Conservation (phyloP, 2,888 invertebrate species). For the Leucoma salicis region DNA sequence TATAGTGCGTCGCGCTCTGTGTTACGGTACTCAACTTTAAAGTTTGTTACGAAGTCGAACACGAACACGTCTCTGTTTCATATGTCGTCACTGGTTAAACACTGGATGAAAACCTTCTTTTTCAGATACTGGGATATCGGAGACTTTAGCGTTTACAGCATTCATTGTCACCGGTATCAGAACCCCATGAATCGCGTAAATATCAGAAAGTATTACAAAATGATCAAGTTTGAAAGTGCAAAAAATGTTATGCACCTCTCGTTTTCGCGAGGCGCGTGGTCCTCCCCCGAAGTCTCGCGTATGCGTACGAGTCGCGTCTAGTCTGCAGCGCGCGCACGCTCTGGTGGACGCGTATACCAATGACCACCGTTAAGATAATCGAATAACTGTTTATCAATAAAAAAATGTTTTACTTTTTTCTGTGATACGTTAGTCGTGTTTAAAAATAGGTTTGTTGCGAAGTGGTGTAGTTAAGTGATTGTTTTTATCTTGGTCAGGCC, state of each 20-base stretch:
- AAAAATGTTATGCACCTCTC: slow-evolving; percentile 48
- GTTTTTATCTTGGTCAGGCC: neutral
- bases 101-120: too few relatives aligned
- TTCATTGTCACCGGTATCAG: too few relatives aligned
- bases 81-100: too few relatives aligned
- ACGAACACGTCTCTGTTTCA: too few relatives aligned
- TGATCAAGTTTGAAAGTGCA: slow-evolving; percentile 15
- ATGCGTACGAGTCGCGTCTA: slow-evolving; percentile 30
- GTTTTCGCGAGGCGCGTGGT: slow-evolving; percentile 30
- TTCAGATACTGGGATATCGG: too few relatives aligned
- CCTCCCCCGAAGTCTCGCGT: slow-evolving; percentile 32
- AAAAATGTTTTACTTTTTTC: slow-evolving; percentile 16
- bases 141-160: too few relatives aligned
- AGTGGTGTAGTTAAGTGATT: slow-evolving; percentile 4
- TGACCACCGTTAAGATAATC: slow-evolving; percentile 19
- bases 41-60: too few relatives aligned
- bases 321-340: slow-evolving; percentile 44
- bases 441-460: slow-evolving; percentile 11
- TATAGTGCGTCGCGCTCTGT: too few relatives aligned
- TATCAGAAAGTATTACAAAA: too few relatives aligned
- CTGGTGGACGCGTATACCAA: slow-evolving; percentile 22
- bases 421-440: neutral
- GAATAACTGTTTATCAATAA: slow-evolving; percentile 27
- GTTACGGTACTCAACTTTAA: too few relatives aligned
- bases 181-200: too few relatives aligned